Base-by-base conservation (phyloP, 2,797 vertebrate species). In the Peromyscus aztecus region DNA sequence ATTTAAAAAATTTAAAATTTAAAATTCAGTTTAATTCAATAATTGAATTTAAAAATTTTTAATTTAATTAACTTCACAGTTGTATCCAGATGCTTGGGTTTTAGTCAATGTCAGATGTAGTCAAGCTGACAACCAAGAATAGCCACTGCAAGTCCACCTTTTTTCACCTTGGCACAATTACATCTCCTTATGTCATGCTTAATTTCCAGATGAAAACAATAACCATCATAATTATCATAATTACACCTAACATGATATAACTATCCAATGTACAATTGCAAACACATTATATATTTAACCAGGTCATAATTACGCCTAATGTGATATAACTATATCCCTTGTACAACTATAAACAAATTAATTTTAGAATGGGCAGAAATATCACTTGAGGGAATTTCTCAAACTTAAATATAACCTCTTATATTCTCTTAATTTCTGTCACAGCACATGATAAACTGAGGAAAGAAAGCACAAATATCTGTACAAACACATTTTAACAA, bases 201-300 rank as follows among this genome's bases (percentile, higher is more conserved):
- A 85, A 85, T 85, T 85, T 85, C 29, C 43, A 85, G 65, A n/a
- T 85, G 82, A 85, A 85, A 85, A 85, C 17, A 85, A 34, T 84
- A 65, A 34, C 40, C 40, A 65, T 40, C 52, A 52, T 52, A 52
- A 52, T 52, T 52, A 46, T 65, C 46, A 11, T 78, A 84, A 65
- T 65, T 65, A 84, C 19, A 46, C 29, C 27, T 65, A 65, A 19
- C 59, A 65, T 83, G 81, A 63, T 65, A 84, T 65, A 65, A 46
- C 6, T 31, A 84, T 84, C 29, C 27, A 61, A 84, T 65, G 40
- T 65, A 84, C 43, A 46, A 19, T 65, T 34, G 31, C 40, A 49
- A 65, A 65, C 29, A 65, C 17, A 43, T 63, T 83, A 84, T 43
- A 21, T 65, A 49, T 49, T 84, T 84, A 84, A 65, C 63, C 40